Conservation (phyloP, 2,888 invertebrate genomes). For the Mesorhabditis sp. region DNA sequence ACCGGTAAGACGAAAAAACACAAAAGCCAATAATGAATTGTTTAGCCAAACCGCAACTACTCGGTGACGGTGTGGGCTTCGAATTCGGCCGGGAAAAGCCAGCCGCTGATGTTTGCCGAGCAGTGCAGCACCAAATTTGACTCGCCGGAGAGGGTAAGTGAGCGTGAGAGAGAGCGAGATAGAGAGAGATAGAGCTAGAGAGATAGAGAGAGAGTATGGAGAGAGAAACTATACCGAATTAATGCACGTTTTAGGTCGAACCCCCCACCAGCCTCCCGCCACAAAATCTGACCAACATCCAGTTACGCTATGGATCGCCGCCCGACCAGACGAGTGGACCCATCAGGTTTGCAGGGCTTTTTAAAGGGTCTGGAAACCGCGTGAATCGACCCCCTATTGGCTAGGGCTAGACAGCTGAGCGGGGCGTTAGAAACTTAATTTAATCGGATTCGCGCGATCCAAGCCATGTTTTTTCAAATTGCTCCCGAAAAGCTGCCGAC, state of each 20-base stretch:
- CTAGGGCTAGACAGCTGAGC: no score
- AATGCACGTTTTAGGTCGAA: conserved; percentile 29
- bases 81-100: conserved; percentile 47
- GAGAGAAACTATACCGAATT: neutral
- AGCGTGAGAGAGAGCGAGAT: neutral
- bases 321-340: conserved; percentile 56
- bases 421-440: no score
- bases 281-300: conserved; percentile 47
- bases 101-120: conserved; percentile 33
- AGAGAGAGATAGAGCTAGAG: no score
- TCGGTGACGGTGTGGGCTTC: conserved; percentile 55
- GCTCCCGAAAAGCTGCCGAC: no score
- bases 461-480: no score
- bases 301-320: conserved; percentile 32
- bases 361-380: neutral
- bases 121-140: conserved; percentile 52
- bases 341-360: conserved; percentile 33
- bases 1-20: neutral
- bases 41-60: conserved; percentile 57
- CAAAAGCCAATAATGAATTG: conserved; percentile 14
- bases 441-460: no score
- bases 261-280: conserved; percentile 32
- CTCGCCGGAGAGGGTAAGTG: conserved; percentile 38
- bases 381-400: neutral
- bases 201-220: neutral